A percentile compares a stretch with the other conserved stretches of the same genome.
phyloP scores from a whole-genome alignment of 1,140 invertebrate genomes.

The Helicoverpa armigera region DNA sequence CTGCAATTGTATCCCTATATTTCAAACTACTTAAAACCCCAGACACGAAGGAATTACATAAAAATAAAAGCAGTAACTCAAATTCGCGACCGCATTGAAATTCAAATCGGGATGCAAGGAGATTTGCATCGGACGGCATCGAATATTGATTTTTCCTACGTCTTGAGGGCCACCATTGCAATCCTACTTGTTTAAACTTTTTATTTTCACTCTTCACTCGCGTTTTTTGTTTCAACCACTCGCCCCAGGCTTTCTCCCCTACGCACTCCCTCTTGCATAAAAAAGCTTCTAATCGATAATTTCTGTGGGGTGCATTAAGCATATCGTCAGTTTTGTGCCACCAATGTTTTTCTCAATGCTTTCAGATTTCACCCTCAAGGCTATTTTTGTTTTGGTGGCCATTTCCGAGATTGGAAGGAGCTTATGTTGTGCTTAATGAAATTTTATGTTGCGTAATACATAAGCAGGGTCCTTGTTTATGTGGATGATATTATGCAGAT shows the following conservation, averaged over 20 bases:
- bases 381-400: constrained; percentile 79
- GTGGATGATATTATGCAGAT: constrained; percentile 9
- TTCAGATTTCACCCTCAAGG: constrained; percentile 82
- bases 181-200: constrained; percentile 86
- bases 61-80: constrained; percentile 67
- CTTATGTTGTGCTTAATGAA: constrained; percentile 53
- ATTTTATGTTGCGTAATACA: constrained; percentile 31
- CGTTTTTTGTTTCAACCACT: constrained; percentile 86
- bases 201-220: constrained; percentile 85
- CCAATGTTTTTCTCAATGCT: constrained; percentile 84
- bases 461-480: constrained; percentile 4
- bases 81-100: constrained; percentile 78
- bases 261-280: constrained; percentile 85
- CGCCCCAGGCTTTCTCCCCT: constrained; percentile 77
- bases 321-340: constrained; percentile 79
- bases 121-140: constrained; percentile 83
- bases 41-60: constrained; percentile 60
- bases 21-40: constrained; percentile 30
- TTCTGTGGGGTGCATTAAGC: constrained; percentile 86
- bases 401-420: constrained; percentile 73
- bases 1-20: neutral
- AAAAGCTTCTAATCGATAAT: constrained; percentile 87
- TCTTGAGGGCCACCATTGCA: constrained; percentile 81
- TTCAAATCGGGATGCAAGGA: constrained; percentile 80
- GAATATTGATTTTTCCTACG: constrained; percentile 83